Base-by-base conservation (phyloP, 1,140 invertebrate genomes). In the Macrobrachium rosenbergii region DNA sequence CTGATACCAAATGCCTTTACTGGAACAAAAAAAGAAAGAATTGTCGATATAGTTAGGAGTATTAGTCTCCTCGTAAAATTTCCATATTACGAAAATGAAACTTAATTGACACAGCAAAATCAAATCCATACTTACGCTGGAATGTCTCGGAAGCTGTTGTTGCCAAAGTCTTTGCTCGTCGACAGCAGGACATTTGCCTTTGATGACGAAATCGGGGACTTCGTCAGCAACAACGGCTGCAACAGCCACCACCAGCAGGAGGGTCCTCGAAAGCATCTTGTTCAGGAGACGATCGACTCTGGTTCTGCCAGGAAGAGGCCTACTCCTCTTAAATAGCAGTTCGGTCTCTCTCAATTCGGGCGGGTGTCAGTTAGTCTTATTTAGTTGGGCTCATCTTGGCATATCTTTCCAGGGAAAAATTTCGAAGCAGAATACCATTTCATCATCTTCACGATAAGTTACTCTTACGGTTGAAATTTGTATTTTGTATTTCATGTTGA, bases 171-270 rank as follows among this genome's bases (percentile, higher is more conserved):
- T 58, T 2, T n/a, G 45, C n/a, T 23, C 23, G 37, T 82, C 80
- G 14, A 82, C 67, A 14, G 63, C 19, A 52, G 64, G 64, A 82
- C 80, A 82, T 37, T 72, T 23, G 16, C 80, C 80, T 21, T 14
- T 62, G 58, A 82, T 43, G 19, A 82, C 80, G 19, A 82, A 82
- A 28, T 82, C 80, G 10, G 80, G 80, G 64, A 82, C 69, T 19
- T 69, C 69, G 64, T 82, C 80, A 21, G 80, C 80, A 72, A 28
- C 63, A 8, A 21, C 80, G 7, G 58, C 37, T 12, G 80, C 80
- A 6, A 82, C 80, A 45, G 67, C 80, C 5, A 82, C 10, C 19
- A 19, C 80, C 17, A 69, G 37, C 37, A 82, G 19, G 43, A 82
- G 23, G n/a, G 8, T 0, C 28, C 21, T 23, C 17, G 63, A 72